phyloP scores from a whole-genome alignment of 2,113 vertebrate genomes.

The Emydura subglobosa region DNA sequence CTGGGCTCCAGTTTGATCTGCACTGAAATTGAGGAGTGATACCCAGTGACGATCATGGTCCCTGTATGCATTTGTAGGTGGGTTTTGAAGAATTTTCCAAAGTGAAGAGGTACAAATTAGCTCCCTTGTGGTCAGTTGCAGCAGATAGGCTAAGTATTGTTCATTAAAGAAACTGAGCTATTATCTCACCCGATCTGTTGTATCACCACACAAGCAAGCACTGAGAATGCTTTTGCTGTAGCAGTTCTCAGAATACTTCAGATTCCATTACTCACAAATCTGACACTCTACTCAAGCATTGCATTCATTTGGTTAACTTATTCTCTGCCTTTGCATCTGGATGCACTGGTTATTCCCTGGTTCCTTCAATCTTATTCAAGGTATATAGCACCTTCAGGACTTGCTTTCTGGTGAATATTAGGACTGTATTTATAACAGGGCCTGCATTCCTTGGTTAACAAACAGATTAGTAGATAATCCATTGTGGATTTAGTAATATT shows the following conservation, averaged over 20 bases:
- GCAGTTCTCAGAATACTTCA: background rate
- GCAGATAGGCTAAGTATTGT: background rate
- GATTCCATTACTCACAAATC: fast-evolving
- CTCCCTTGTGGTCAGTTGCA: background rate
- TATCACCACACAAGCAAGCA: background rate
- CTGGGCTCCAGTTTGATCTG: background rate
- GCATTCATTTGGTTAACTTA: slow-evolving; percentile 69
- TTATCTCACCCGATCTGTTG: background rate
- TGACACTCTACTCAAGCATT: background rate
- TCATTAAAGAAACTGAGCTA: background rate
- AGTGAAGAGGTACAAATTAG: background rate
- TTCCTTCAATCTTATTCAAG: background rate
- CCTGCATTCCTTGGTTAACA: background rate
- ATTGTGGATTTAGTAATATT: slow-evolving; percentile 30
- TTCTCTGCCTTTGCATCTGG: slow-evolving; percentile 59
- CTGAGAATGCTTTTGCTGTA: background rate
- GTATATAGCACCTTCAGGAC: background rate
- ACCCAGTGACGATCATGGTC: background rate
- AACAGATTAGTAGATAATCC: slow-evolving; percentile 47
- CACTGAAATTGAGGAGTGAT: background rate
- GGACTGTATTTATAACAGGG: background rate
- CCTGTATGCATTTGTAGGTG: background rate
- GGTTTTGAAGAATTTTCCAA: background rate
- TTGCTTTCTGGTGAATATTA: background rate
- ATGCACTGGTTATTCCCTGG: slow-evolving; percentile 38